Percentiles rank a stretch among this genome's conserved stretches.
These are phyloP conservation scores for Tiphia femorata DNA, from an alignment of 2,888 invertebrate genomes.

Conservation along the genomic window DNA sequence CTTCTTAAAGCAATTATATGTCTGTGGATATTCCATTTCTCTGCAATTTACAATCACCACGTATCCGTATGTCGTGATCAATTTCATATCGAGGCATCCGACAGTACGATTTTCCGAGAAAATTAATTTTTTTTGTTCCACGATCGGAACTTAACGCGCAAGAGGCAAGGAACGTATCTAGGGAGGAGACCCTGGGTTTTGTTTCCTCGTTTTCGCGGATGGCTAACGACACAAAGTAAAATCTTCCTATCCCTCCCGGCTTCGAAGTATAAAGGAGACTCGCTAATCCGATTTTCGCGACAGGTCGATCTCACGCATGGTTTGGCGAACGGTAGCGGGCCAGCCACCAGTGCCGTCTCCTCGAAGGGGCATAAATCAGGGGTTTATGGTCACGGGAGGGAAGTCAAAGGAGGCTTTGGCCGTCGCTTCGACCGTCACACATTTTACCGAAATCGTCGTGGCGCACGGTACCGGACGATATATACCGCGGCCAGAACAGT, in stretches of 20 bases:
- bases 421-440: conserved; percentile 59
- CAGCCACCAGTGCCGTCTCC: conserved; percentile 32
- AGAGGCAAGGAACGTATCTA: too few species aligned
- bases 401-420: conserved; percentile 61
- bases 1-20: too few species aligned
- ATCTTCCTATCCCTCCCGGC: background rate
- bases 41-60: too few species aligned
- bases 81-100: too few species aligned
- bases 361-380: conserved; percentile 56
- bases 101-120: too few species aligned
- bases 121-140: too few species aligned
- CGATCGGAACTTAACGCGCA: too few species aligned
- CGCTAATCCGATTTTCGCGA: conserved; percentile 50
- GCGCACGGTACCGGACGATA: conserved; percentile 35
- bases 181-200: too few species aligned
- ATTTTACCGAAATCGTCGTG: conserved; percentile 60
- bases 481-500: conserved; percentile 25
- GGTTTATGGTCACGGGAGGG: conserved; percentile 59
- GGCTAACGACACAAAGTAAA: background rate
- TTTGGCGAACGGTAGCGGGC: conserved; percentile 46
- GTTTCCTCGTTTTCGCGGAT: background rate
- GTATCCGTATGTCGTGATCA: too few species aligned
- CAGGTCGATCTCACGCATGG: conserved; percentile 54
- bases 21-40: too few species aligned
- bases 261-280: conserved; percentile 25